Base-by-base conservation (phyloP, 2,797 vertebrate genomes). In the Ceryle rudis region DNA sequence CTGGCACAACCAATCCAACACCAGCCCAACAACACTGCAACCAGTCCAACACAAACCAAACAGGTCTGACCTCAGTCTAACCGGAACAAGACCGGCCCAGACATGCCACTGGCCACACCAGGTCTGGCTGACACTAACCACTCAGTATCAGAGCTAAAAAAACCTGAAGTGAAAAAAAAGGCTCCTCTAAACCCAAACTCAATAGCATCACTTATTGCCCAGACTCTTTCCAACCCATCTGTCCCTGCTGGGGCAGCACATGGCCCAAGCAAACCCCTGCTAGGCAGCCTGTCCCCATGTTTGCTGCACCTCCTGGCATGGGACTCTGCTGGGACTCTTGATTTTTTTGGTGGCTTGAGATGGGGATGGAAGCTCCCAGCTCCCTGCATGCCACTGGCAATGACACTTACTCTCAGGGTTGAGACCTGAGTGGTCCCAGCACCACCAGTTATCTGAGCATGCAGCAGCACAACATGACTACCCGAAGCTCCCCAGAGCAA, bases 311-410 rank as follows among this genome's bases (percentile, higher is more conserved):
- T 79, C 39, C 49, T 25, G 54, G 62, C 49, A 33, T 0, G 0
- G 42, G 18, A 22, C 14, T 51, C 23, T 22, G n/a, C 42, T 7
- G 1, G n/a, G 41, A 49, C 37, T n/a, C 2, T 10, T 0, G 0
- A 6, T 12, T 23, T 80, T 35, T 35, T 66, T 47, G 47, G 58
- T 70, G 58, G 18, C 35, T 13, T 26, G 35, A 69, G 67, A 77
- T 0, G 2, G 10, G 9, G 55, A 12, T 2, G 2, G 62, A 42
- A 5, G 10, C 14, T 62, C 21, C 49, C 12, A 5, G 31, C 28
- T 61, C 33, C 46, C 29, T 21, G 17, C 14, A 26, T 33, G 55
- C 60, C 21, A 19, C 33, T 13, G 14, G 73, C 71, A 93, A 5
- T 31, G 33, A 54, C 39, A 46, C 37, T 37, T 37, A 54, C 26